Evolutionary conservation across 1,140 invertebrate genomes (phyloP).

Genomic region (Lethocerus indicus): DNA sequence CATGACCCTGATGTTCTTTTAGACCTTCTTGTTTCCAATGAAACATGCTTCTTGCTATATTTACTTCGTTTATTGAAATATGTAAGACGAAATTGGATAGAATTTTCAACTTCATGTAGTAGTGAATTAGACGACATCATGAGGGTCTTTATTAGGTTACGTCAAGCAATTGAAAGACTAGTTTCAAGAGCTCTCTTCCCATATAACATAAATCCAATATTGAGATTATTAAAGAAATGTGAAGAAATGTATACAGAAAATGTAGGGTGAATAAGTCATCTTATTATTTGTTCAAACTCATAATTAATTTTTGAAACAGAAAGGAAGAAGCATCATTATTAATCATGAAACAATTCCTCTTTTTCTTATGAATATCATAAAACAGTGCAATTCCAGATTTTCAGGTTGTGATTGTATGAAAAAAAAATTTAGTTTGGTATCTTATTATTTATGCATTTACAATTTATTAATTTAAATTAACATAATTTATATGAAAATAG

Average conservation of each 20-base stretch:
- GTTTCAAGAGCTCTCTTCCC: constrained; percentile 70
- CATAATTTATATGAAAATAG: no score
- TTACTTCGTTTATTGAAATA: constrained; percentile 72
- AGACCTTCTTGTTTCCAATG: constrained; percentile 77
- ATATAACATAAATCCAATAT: constrained; percentile 76
- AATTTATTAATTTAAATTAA: no score
- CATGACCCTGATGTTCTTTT: constrained; percentile 66
- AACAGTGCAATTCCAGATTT: no score
- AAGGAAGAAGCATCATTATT: no score
- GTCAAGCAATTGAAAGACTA: constrained; percentile 61
- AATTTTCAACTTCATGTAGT: constrained; percentile 60
- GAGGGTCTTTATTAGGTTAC: constrained; percentile 60
- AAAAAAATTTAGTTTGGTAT: no score
- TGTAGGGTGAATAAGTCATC: no score
- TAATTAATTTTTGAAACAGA: no score
- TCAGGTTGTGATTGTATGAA: no score
- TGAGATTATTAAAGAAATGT: constrained; percentile 65
- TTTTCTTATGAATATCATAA: no score
- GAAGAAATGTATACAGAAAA: constrained; percentile 74
- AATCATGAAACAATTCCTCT: no score
- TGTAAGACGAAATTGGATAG: constrained; percentile 63
- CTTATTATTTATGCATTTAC: no score
- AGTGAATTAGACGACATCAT: constrained; percentile 65
- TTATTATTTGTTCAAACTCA: no score
- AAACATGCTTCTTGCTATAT: constrained; percentile 80